Conservation (phyloP, 2,113 vertebrate genomes). For the Gobius niger region DNA sequence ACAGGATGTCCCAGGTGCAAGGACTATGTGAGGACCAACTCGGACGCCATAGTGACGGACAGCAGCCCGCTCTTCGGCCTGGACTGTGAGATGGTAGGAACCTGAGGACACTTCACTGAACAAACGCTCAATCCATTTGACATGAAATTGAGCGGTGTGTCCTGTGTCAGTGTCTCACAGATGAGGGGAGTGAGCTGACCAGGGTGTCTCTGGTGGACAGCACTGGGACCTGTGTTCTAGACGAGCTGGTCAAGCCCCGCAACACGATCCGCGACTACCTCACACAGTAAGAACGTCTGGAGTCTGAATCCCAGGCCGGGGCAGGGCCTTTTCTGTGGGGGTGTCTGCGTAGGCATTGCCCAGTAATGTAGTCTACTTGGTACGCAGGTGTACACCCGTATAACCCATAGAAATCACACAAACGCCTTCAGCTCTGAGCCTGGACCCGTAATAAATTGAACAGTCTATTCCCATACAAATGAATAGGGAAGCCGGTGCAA, state of each 20-base stretch:
- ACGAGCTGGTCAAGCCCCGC: conserved; percentile 85
- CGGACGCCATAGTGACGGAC: conserved; percentile 75
- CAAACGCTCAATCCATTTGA: too few species aligned
- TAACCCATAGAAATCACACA: too few species aligned
- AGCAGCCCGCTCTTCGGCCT: conserved; percentile 88
- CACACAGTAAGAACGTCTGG: conserved; percentile 76
- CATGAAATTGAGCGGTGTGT: too few species aligned
- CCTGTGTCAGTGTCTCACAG: conserved; percentile 81
- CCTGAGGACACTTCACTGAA: neutral
- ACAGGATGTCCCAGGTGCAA: conserved; percentile 76
- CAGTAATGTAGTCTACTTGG: too few species aligned
- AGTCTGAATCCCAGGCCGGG: too few species aligned
- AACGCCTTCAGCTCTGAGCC: too few species aligned
- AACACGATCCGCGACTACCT: conserved; percentile 81
- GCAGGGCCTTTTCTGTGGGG: too few species aligned
- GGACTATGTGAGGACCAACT: conserved; percentile 74
- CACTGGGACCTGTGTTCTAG: conserved; percentile 79
- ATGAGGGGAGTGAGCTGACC: conserved; percentile 79
- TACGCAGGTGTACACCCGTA: too few species aligned
- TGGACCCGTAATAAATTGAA: too few species aligned
- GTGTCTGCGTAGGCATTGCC: too few species aligned
- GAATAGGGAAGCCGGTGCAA: too few species aligned
- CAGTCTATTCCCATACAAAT: too few species aligned
- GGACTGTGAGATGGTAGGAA: conserved; percentile 92
- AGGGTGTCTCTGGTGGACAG: conserved; percentile 85